Evolutionary conservation across 2,888 invertebrate species (phyloP).

Genomic region (Trachelus iudaicus): DNA sequence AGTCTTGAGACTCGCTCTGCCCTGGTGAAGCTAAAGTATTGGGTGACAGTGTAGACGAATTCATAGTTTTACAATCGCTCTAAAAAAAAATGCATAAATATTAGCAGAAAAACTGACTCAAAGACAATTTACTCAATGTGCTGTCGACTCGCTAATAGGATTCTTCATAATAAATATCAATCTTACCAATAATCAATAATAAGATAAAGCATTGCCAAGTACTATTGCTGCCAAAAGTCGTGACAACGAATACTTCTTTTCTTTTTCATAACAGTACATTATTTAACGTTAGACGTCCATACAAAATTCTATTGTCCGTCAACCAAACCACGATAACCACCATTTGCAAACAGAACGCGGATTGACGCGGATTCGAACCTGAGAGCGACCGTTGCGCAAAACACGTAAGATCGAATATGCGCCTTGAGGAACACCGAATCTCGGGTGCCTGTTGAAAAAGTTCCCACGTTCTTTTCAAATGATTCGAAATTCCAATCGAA

Average conservation of each 20-base stretch:
- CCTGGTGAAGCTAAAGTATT: conserved; percentile 49
- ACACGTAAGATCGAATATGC: background rate
- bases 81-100: background rate
- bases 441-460: background rate
- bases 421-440: background rate
- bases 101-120: background rate
- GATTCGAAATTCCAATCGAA: background rate
- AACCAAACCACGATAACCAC: background rate
- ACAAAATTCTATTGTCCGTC: background rate
- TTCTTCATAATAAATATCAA: background rate
- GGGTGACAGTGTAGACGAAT: conserved; percentile 56
- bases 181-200: background rate
- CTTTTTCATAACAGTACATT: background rate
- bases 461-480: background rate
- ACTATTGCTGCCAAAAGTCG: background rate
- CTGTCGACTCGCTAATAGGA: background rate
- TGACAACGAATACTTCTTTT: background rate
- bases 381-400: background rate
- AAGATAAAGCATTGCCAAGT: background rate
- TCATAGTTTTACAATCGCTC: conserved; percentile 46
- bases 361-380: background rate
- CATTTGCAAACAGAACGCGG: background rate
- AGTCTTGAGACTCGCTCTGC: conserved; percentile 57
- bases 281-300: background rate
- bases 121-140: background rate